phyloP scores from a whole-genome alignment of 2,797 vertebrate genomes.

The Jordanella pulchra region DNA sequence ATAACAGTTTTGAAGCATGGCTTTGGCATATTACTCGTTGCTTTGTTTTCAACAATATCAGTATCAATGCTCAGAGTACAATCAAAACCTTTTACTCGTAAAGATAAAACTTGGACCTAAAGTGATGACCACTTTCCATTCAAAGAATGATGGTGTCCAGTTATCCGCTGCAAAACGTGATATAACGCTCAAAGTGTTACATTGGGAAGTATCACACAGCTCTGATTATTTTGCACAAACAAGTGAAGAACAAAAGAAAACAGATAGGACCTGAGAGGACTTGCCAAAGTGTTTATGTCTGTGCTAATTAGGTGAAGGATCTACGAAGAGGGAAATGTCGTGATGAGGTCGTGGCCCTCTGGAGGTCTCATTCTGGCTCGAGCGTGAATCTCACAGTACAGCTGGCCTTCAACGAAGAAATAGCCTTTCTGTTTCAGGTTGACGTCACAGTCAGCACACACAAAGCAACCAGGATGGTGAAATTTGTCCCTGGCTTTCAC shows the following conservation, averaged over 20 bases:
- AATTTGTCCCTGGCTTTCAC: slow-evolving; percentile 95
- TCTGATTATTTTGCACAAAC: slow-evolving; percentile 15
- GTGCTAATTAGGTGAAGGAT: slow-evolving; percentile 1
- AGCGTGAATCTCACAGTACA: slow-evolving; percentile 94
- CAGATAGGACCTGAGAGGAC: slow-evolving; percentile 14
- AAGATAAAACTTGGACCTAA: neutral
- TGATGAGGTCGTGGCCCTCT: slow-evolving; percentile 90
- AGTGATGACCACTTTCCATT: neutral
- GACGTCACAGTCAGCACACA: slow-evolving; percentile 92
- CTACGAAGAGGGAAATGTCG: slow-evolving; percentile 86
- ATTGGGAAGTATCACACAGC: slow-evolving; percentile 10
- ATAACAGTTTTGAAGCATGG: no score
- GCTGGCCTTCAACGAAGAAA: slow-evolving; percentile 93
- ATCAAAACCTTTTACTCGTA: slow-evolving; percentile 49
- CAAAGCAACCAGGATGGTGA: slow-evolving; percentile 94
- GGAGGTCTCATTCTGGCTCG: slow-evolving; percentile 89
- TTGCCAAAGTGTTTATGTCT: slow-evolving; percentile 10
- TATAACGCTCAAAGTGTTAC: slow-evolving; percentile 14
- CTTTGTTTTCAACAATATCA: slow-evolving; percentile 3
- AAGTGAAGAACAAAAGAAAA: slow-evolving; percentile 26
- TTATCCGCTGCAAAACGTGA: slow-evolving; percentile 11
- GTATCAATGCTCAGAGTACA: neutral
- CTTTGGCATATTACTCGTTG: neutral
- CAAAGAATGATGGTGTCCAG: neutral
- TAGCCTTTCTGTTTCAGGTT: slow-evolving; percentile 98